These are phyloP conservation scores for Coregonus suidteri DNA, from an alignment of 2,797 vertebrate species.

Conservation along the genomic window DNA sequence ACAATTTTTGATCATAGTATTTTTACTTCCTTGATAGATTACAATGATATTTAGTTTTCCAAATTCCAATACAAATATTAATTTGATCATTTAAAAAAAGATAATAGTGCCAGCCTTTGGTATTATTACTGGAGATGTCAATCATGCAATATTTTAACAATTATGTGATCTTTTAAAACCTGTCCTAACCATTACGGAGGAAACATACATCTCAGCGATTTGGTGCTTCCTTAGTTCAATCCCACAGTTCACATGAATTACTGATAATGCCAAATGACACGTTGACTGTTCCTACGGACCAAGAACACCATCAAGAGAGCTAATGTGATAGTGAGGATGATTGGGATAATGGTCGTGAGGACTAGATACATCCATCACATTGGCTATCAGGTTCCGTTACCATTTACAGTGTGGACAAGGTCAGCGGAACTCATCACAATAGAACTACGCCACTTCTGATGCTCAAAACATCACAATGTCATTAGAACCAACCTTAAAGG, in stretches of 20 bases:
- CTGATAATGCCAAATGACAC: slow-evolving; percentile 41
- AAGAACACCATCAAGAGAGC: slow-evolving; percentile 46
- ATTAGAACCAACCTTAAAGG: slow-evolving; percentile 1
- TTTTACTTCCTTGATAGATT: not conserved
- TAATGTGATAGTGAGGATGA: slow-evolving; percentile 58
- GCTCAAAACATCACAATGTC: not conserved
- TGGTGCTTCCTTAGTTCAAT: slow-evolving; percentile 9
- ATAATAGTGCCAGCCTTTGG: not conserved
- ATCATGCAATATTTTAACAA: not conserved
- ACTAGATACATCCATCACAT: slow-evolving; percentile 32
- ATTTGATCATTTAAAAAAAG: not conserved
- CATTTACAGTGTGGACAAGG: slow-evolving; percentile 30
- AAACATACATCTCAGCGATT: not conserved
- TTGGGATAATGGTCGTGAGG: slow-evolving; percentile 59
- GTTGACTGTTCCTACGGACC: slow-evolving; percentile 17
- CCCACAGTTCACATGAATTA: slow-evolving; percentile 3
- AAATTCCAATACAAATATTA: not conserved
- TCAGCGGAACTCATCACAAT: slow-evolving; percentile 12
- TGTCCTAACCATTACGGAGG: not conserved
- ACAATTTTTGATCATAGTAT: not conserved
- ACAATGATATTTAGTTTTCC: not conserved
- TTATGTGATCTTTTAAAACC: not conserved
- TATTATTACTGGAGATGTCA: not conserved
- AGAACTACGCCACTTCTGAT: not conserved
- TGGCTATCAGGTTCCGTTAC: slow-evolving; percentile 26